These are phyloP conservation scores for Agrotis ipsilon DNA, from an alignment of 2,888 invertebrate genomes.

Conservation along the genomic window DNA sequence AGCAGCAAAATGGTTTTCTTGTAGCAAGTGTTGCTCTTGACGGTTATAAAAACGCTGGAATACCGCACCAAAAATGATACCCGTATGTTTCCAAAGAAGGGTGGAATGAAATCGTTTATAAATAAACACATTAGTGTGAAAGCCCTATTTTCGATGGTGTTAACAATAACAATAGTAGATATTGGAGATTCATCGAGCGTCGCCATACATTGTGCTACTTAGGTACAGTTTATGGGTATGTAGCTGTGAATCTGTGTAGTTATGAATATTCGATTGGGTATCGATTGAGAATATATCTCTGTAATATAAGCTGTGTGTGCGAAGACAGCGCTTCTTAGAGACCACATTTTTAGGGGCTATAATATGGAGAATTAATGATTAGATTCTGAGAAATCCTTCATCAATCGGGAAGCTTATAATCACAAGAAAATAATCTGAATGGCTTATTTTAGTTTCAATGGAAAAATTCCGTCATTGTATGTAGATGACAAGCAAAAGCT, in stretches of 20 bases:
- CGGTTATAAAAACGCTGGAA: slow-evolving; percentile 1
- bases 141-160: slow-evolving; percentile 81
- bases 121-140: slow-evolving; percentile 86
- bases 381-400: too few relatives aligned
- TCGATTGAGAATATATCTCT: slow-evolving; percentile 31
- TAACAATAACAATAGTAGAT: slow-evolving; percentile 70
- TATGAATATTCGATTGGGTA: slow-evolving; percentile 53
- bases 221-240: slow-evolving; percentile 43
- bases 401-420: too few relatives aligned
- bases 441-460: too few relatives aligned
- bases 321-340: too few relatives aligned
- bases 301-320: background rate
- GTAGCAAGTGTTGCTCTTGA: too few relatives aligned
- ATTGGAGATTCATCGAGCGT: slow-evolving; percentile 64
- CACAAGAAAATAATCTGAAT: too few relatives aligned
- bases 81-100: slow-evolving; percentile 64
- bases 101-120: slow-evolving; percentile 76
- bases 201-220: slow-evolving; percentile 52
- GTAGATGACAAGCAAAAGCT: too few relatives aligned
- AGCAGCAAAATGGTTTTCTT: too few relatives aligned
- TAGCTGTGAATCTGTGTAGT: slow-evolving; percentile 14
- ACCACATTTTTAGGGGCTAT: too few relatives aligned
- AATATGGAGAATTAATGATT: too few relatives aligned
- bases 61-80: slow-evolving; percentile 16
- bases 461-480: too few relatives aligned